Percentiles rank a stretch among this genome's conserved stretches.
These are phyloP conservation scores for Numenius arquata DNA, from an alignment of 2,113 vertebrate genomes.

Conservation along the genomic window DNA sequence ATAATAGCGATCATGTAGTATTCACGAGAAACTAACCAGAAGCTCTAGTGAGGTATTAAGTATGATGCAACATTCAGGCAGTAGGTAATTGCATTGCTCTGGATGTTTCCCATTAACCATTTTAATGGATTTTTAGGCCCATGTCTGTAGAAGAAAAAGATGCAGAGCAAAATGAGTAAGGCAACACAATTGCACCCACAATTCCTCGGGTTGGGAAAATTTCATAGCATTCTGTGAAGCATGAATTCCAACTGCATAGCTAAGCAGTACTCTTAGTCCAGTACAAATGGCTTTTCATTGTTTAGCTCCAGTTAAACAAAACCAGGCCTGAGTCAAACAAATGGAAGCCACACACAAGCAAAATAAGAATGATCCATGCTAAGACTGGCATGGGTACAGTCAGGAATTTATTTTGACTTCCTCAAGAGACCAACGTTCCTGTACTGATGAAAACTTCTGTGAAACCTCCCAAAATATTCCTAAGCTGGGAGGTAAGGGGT, in stretches of 20 bases:
- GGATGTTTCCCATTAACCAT: not conserved
- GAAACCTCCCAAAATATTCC: not conserved
- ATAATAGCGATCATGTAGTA: accelerated
- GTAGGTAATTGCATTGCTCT: not conserved
- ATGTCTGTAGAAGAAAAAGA: not conserved
- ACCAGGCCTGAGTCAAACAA: not conserved
- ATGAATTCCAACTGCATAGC: not conserved
- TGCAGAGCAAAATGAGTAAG: not conserved
- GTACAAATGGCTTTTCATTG: not conserved
- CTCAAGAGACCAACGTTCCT: not conserved
- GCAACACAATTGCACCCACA: not conserved
- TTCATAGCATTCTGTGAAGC: not conserved
- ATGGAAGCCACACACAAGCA: not conserved
- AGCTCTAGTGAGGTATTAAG: not conserved
- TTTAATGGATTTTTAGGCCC: not conserved
- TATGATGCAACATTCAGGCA: not conserved
- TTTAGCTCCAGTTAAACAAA: not conserved
- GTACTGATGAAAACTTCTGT: not conserved
- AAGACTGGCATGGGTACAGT: not conserved
- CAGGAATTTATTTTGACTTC: not conserved
- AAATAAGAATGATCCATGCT: not conserved
- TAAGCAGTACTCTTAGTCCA: not conserved
- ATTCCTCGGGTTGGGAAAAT: not conserved
- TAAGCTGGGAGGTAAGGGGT: not conserved
- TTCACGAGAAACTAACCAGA: not conserved